Percentiles rank a stretch among this genome's conserved stretches.
Evolutionary conservation across 2,113 vertebrate species (phyloP).

Genomic region (Martes martes): DNA sequence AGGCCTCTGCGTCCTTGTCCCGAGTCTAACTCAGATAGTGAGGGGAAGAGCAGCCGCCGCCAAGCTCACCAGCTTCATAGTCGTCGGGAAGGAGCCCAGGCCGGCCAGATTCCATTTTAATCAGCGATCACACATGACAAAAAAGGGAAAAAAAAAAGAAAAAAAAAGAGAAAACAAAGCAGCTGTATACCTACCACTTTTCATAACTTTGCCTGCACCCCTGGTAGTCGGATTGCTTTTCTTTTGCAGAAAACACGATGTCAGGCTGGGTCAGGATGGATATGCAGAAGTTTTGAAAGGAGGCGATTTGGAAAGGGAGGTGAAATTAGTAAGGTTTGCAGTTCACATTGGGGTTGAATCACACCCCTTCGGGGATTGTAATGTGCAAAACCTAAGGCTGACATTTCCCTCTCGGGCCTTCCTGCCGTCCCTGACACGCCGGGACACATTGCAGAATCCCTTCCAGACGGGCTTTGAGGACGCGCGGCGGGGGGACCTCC

Average conservation of each 20-base stretch:
- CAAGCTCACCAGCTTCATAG: not conserved
- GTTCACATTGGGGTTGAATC: not conserved
- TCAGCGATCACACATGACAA: not conserved
- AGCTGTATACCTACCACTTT: not conserved
- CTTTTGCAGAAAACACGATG: not conserved
- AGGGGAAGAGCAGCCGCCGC: not conserved
- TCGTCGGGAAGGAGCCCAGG: not conserved
- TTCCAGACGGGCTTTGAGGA: fast-evolving
- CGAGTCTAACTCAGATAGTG: not conserved
- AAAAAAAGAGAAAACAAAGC: not conserved
- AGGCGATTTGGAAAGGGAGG: conserved; percentile 35
- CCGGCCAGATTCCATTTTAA: not conserved
- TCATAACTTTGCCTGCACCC: not conserved
- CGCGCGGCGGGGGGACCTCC: fast-evolving
- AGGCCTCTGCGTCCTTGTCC: conserved; percentile 19
- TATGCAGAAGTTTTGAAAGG: not conserved
- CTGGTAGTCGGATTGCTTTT: conserved; percentile 2
- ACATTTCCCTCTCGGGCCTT: not conserved
- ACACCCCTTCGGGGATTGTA: not conserved
- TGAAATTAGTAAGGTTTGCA: not conserved
- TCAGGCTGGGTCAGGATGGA: not conserved
- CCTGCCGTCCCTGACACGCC: not conserved
- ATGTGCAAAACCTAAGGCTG: not conserved
- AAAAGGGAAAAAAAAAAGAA: not conserved
- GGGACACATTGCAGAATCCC: fast-evolving